Evolutionary conservation across 2,797 vertebrate genomes (phyloP), one percentile per base, ranked within the genome.

Genomic region (Sebastes minor): DNA sequence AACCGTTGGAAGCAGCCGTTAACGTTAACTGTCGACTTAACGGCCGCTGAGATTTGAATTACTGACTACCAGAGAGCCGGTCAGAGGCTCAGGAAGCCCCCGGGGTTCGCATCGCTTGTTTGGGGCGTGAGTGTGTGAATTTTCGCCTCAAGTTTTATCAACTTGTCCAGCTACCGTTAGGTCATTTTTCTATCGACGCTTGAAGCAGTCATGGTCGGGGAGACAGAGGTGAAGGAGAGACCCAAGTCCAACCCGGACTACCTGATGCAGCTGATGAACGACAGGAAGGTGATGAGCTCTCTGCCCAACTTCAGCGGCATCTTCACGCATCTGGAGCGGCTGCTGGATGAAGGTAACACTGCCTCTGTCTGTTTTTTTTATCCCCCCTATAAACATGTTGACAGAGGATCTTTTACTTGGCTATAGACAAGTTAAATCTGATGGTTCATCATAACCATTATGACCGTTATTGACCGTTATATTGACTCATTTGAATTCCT

Each of bases 301-400:
- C 97, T 99, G 91, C 97, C 98, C 86, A 99, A 99, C 97, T 99
- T 99, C 96, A 99, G 98, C 89, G 97, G 98, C 92, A 99, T 99
- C 95, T 99, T 97, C 83, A 95, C 96, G 91, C 96, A 96, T 84
- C 95, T 96, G 88, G 96, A 96, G 91, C 90, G 96, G 83, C 95
- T 96, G 27, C 87, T 96, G 91, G 96, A 96, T 68, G 96, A 96
- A 94, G 96, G 96, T 96, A 88, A 88, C 25, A 2, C 63, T n/a
- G 53, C 49, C 12, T 57, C 14, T 38, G 6, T 27, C 46, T 38
- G 32, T 18, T 60, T n/a, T n/a, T n/a, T n/a, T n/a, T 6, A 4
- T 14, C 14, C 35, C 4, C 11, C 11, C 18, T 16, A 38, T 38
- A 38, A 0, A 38, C 35, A 38, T 14, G 35, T 14, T 38, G 13